Conservation (phyloP, 2,797 vertebrate species). For the Artibeus lituratus region DNA sequence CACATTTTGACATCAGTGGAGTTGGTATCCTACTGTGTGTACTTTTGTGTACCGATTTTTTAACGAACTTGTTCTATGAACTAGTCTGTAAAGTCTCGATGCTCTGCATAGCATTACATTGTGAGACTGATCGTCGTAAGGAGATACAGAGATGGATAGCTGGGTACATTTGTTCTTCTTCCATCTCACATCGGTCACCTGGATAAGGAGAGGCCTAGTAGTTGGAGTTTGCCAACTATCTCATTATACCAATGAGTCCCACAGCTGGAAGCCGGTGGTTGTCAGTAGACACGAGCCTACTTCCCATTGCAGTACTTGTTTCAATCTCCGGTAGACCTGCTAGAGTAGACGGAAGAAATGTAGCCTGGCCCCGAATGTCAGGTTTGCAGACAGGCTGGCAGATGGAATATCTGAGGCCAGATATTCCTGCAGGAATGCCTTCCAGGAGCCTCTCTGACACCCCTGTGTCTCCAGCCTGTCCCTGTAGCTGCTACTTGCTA, state of each 20-base stretch:
- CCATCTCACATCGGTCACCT: neutral
- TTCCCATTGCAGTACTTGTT: neutral
- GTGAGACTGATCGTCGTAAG: neutral
- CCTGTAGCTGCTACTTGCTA: neutral
- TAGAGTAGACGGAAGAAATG: neutral
- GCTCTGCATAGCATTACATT: neutral
- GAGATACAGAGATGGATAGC: neutral
- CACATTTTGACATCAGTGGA: neutral
- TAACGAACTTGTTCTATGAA: neutral
- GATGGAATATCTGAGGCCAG: neutral
- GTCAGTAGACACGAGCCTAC: neutral
- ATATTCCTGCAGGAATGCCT: neutral
- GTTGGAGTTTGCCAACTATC: neutral
- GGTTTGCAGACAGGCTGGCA: neutral
- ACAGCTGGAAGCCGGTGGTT: neutral
- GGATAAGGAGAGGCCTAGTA: neutral
- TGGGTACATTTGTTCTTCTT: neutral
- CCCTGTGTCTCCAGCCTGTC: neutral
- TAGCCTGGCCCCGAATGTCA: neutral
- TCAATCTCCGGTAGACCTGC: neutral
- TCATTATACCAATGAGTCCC: neutral
- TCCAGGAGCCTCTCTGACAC: neutral
- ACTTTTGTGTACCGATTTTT: neutral
- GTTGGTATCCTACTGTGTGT: neutral
- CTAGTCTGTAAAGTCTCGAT: neutral